Percentiles rank a stretch among this genome's conserved stretches.
phyloP scores from a whole-genome alignment of 2,113 vertebrate genomes.

The Morphnarchus princeps region DNA sequence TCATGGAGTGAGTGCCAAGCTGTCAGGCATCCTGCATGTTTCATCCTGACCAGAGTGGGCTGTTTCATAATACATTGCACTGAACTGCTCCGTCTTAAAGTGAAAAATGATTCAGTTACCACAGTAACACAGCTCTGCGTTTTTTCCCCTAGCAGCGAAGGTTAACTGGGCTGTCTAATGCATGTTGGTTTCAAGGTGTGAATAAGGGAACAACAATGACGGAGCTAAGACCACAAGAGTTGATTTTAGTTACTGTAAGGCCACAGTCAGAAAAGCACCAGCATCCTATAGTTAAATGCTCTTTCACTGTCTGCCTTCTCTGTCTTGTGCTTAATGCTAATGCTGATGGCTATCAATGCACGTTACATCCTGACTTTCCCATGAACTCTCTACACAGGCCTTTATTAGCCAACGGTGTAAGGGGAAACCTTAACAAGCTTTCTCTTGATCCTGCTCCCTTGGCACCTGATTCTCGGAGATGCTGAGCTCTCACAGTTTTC shows the following conservation, averaged over 20 bases:
- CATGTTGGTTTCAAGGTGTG: conserved; percentile 3
- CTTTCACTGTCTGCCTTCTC: neutral
- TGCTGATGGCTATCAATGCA: neutral
- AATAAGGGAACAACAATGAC: conserved; percentile 11
- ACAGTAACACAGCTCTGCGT: conserved; percentile 66
- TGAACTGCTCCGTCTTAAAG: conserved; percentile 58
- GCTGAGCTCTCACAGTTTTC: neutral
- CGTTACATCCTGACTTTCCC: neutral
- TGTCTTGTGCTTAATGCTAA: neutral
- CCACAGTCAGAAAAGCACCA: neutral
- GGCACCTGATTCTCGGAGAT: neutral
- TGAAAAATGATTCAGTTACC: conserved; percentile 74
- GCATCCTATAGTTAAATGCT: neutral
- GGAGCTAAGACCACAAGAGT: neutral
- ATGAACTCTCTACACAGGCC: neutral
- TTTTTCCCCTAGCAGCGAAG: conserved; percentile 51
- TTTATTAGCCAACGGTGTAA: neutral
- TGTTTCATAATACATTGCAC: conserved; percentile 56
- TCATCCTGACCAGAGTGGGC: conserved; percentile 7
- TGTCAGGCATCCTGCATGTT: conserved; percentile 47
- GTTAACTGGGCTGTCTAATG: conserved; percentile 65
- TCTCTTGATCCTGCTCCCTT: neutral
- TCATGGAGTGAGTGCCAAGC: conserved; percentile 12
- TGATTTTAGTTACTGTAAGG: conserved; percentile 27
- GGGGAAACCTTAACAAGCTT: neutral